A percentile compares a stretch with the other conserved stretches of the same genome.
These are phyloP conservation scores for Centropristis striata DNA, from an alignment of 2,113 vertebrate genomes.

Conservation along the genomic window DNA sequence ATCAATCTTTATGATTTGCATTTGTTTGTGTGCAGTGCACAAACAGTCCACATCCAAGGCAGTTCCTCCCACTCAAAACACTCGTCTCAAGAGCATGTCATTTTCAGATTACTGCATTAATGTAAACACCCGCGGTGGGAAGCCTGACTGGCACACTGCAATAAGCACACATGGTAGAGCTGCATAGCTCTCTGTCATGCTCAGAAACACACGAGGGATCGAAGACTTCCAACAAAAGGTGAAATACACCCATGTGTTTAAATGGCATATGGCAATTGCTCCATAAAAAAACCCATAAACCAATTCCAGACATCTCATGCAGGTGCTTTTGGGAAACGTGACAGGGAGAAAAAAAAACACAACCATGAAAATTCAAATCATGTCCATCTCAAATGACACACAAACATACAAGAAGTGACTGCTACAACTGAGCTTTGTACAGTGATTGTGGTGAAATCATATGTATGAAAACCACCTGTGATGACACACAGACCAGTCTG, in stretches of 20 bases:
- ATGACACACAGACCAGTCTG: neutral
- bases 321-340: conserved; percentile 51
- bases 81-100: conserved; percentile 36
- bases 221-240: neutral
- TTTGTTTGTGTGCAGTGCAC: conserved; percentile 11
- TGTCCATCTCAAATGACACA: conserved; percentile 61
- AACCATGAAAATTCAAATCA: conserved; percentile 74
- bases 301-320: conserved; percentile 26
- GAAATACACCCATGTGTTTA: neutral
- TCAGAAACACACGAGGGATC: neutral
- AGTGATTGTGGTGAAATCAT: conserved; percentile 13
- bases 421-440: conserved; percentile 4
- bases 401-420: conserved; percentile 12
- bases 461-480: conserved; percentile 5
- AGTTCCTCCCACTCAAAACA: conserved; percentile 42
- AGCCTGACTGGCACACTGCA: conserved; percentile 31
- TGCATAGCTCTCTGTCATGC: neutral
- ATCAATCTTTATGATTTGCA: conserved; percentile 20
- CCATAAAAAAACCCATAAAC: conserved; percentile 27
- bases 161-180: neutral
- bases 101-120: conserved; percentile 52
- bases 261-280: neutral
- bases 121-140: conserved; percentile 44
- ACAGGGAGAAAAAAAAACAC: conserved; percentile 9
- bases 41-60: conserved; percentile 32